Evolutionary conservation across 1,140 invertebrate genomes (phyloP), one percentile per base, ranked within the genome.

Genomic region (Acyrthosiphon pisum): DNA sequence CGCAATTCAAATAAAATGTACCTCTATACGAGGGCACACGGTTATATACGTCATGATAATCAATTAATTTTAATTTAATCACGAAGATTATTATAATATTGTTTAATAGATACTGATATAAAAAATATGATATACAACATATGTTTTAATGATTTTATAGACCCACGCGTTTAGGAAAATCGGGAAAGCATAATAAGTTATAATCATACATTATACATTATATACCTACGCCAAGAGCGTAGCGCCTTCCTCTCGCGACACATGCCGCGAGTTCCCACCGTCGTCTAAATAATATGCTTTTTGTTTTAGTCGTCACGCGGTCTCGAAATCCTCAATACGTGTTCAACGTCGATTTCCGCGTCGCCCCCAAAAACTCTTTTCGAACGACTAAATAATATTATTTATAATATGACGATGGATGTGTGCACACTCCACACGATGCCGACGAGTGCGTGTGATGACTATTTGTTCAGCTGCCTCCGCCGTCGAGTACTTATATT

Each of bases 401-500:
- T 76, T 76, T 76, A 76, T 76, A 76, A n/a, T 76, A 76, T n/a
- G 60, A 76, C 22, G 46, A 35, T 53, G 87, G 46, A 35, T 53
- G 87, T 89, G 48, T 53, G 87, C 35, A 22, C 14, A n/a, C 30
- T 53, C 48, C 35, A 22, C 14, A 22, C 30, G 88, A 20, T n/a
- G 60, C 14, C 60, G 30, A 76, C 60, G 60, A 76, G n/a, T 76
- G 30, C n/a, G 35, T 89, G n/a, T 26, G 48, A 89, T 22, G 88
- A 89, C 48, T 89, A 26, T 89, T 89, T 89, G 88, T 56, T 89
- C 88, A 89, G 88, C 88, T 89, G 83, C 41, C 83, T 37, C 41
- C n/a, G 20, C 11, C 87, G 87, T 89, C 41, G n/a, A 89, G 87
- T 89, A 53, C 87, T 89, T 76, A 84, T 84, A 26, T 6, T 56